Conservation (phyloP, 2,888 invertebrate genomes). For the Prosapia bicincta region DNA sequence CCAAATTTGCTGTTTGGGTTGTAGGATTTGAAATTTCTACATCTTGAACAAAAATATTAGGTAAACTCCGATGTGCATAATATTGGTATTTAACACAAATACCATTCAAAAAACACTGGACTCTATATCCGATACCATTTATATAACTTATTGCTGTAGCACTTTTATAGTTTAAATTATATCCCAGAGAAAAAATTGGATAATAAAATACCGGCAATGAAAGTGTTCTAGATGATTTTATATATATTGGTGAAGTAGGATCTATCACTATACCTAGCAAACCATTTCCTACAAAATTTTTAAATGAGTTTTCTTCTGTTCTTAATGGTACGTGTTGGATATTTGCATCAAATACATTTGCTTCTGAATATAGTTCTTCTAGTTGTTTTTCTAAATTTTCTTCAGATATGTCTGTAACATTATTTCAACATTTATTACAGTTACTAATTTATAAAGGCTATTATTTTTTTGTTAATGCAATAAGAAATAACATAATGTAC, state of each 20-base stretch:
- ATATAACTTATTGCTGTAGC: conserved; percentile 62
- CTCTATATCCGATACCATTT: conserved; percentile 50
- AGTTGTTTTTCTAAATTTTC: conserved; percentile 65
- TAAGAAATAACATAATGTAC: too few relatives aligned
- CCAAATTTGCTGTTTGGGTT: conserved; percentile 55
- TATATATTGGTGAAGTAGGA: conserved; percentile 60
- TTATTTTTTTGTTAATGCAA: too few relatives aligned
- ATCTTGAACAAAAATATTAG: conserved; percentile 77
- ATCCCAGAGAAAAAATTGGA: conserved; percentile 55
- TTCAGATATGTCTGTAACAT: conserved; percentile 50
- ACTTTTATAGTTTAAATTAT: conserved; percentile 56
- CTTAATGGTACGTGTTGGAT: conserved; percentile 54
- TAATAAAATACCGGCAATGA: conserved; percentile 63
- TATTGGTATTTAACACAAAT: conserved; percentile 62
- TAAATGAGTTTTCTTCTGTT: conserved; percentile 56
- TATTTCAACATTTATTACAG: conserved; percentile 10
- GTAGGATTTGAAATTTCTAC: conserved; percentile 73
- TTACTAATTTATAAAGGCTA: too few relatives aligned
- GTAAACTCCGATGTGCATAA: conserved; percentile 77
- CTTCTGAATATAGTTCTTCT: conserved; percentile 56
- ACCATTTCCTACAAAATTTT: conserved; percentile 76
- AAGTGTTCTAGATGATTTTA: conserved; percentile 63
- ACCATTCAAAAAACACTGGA: conserved; percentile 63
- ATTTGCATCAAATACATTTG: conserved; percentile 64
- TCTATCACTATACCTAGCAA: conserved; percentile 62